Evolutionary conservation across 92 coral and sea anemone genomes (phyloP).

Genomic region (Pocillopora meandrina): DNA sequence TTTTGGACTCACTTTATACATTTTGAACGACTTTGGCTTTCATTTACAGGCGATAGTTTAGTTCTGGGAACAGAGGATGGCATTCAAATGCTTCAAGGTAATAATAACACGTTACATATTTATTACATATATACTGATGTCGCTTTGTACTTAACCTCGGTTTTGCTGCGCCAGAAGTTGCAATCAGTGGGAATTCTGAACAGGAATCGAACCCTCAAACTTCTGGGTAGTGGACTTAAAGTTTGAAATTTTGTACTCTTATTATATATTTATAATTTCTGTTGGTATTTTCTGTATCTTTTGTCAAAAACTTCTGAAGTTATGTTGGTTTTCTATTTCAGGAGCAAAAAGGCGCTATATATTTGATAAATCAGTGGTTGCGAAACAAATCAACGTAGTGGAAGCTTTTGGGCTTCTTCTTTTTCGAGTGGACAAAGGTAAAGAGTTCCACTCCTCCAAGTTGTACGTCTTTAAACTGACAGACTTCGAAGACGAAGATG

Average conservation of each 20-base stretch:
- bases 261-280: no score
- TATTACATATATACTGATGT: background rate
- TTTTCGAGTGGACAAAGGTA: conserved; percentile 92
- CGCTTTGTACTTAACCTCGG: background rate
- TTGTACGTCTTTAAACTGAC: conserved; percentile 82
- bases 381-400: conserved; percentile 77
- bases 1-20: background rate
- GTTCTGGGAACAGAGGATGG: conserved; percentile 94
- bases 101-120: background rate
- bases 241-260: no score
- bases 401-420: conserved; percentile 86
- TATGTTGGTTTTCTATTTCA: background rate
- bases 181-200: no score
- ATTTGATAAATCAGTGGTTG: conserved; percentile 83
- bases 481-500: conserved; percentile 86
- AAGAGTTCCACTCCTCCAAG: conserved; percentile 81
- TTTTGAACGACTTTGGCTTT: background rate
- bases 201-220: no score
- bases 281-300: background rate
- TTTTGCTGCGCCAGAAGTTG: no score
- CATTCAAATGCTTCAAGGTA: conserved; percentile 76
- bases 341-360: conserved; percentile 75
- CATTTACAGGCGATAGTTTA: conserved; percentile 65
- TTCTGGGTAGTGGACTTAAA: no score
- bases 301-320: background rate